These are phyloP conservation scores for Vireo altiloquus DNA, from an alignment of 2,113 vertebrate species.

Conservation along the genomic window DNA sequence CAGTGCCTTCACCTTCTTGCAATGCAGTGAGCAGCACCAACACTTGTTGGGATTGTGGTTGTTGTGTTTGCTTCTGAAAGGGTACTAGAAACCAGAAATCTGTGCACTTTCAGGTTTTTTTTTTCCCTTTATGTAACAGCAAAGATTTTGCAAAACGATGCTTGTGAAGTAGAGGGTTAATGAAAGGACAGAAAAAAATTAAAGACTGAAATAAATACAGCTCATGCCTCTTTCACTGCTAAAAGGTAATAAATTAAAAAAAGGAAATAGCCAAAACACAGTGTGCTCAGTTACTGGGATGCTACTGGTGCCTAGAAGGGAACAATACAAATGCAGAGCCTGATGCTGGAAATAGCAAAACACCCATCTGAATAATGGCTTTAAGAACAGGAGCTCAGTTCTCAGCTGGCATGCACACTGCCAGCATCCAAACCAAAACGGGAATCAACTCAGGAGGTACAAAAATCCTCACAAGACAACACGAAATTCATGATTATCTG, in stretches of 20 bases:
- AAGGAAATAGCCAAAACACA: not conserved
- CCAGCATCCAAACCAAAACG: not conserved
- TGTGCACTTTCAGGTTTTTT: not conserved
- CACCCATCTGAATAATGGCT: not conserved
- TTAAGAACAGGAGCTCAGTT: not conserved
- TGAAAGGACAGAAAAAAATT: not conserved
- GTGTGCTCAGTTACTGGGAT: not conserved
- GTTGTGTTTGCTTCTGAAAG: not conserved
- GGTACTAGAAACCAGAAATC: not conserved
- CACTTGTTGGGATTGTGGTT: not conserved
- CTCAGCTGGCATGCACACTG: not conserved
- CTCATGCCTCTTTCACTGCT: not conserved
- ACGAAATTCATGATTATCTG: not conserved
- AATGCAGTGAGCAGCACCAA: not conserved
- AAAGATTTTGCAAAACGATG: not conserved
- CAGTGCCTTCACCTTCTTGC: not conserved
- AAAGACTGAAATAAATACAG: not conserved
- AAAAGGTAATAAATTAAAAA: not conserved
- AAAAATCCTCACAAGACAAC: not conserved
- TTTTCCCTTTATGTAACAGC: accelerated
- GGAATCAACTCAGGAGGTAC: not conserved
- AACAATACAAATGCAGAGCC: not conserved
- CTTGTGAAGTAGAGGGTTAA: not conserved
- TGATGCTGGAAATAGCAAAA: not conserved
- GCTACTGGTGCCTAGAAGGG: not conserved